Conservation (phyloP, 2,888 invertebrate genomes). For the Tachystola acroxantha region DNA sequence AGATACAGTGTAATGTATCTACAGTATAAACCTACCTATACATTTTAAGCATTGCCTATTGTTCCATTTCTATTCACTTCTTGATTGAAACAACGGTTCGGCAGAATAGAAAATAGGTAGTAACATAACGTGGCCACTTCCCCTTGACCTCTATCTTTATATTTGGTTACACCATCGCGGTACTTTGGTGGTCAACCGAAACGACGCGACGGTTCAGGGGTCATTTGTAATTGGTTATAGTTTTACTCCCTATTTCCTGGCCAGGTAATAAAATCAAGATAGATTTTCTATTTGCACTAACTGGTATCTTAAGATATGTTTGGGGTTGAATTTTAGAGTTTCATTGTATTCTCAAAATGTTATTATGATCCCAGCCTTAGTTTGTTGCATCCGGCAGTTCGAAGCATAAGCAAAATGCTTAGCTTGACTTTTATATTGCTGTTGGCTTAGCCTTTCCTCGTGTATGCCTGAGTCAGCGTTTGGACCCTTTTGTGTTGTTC, state of each 20-base stretch:
- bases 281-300: slow-evolving; percentile 17
- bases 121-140: slow-evolving; percentile 19
- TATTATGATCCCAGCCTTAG: too few species aligned
- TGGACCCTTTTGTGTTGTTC: too few species aligned
- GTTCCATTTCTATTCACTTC: slow-evolving; percentile 24
- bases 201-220: slow-evolving; percentile 12
- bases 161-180: slow-evolving; percentile 21
- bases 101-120: slow-evolving; percentile 50
- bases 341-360: too few species aligned
- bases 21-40: too few species aligned
- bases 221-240: slow-evolving; percentile 17
- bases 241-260: slow-evolving; percentile 14
- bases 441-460: too few species aligned
- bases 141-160: slow-evolving; percentile 13
- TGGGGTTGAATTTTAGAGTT: slow-evolving; percentile 1
- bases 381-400: too few species aligned
- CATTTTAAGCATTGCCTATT: slow-evolving; percentile 3
- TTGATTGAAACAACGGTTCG: slow-evolving; percentile 54
- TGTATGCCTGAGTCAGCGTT: too few species aligned
- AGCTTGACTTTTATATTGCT: too few species aligned
- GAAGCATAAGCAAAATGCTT: too few species aligned
- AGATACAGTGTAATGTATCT: too few species aligned
- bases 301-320: slow-evolving; percentile 9
- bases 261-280: slow-evolving; percentile 28
- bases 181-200: slow-evolving; percentile 16